Base-by-base conservation (phyloP, 2,888 invertebrate species). In the Hirtodrosophila trivittata region DNA sequence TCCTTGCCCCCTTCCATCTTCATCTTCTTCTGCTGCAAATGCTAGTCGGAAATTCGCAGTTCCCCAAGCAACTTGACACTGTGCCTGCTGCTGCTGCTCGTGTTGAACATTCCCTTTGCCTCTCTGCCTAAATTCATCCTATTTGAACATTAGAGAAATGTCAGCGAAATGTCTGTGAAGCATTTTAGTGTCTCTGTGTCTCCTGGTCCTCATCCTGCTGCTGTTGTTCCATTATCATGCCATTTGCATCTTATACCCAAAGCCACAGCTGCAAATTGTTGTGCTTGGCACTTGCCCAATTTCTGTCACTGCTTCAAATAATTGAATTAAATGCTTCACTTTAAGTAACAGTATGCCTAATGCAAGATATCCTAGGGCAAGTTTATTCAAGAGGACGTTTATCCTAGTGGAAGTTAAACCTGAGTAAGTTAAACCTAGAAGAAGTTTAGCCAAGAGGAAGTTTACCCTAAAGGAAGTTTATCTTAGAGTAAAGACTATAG, bases 121-220 rank as follows among this genome's bases (percentile, higher is more conserved):
- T 38, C 16, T 38, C 39, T 51, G 57, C 45, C 54, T 78, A 71
- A 72, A 47, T 14, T 47, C 49, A 35, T 2, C 43, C 49, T 39
- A 47, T 66, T 64, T 65, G 14, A 57, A 74, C 67, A 54, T 56
- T 67, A 32, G 51, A 32, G 51, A 37, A 66, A 41, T 25, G 28
- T 28, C 74, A 64, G 51, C 46, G n/a, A 26, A 39, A 35, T 32
- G 10, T n/a, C 43, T 43, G 10, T 28, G 5, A 26, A 13, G 26
- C 18, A 21, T 21, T 21, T 21, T 21, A 21, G 18, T 21, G n/a
- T n/a, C n/a, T n/a, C 14, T 28, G 9, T 30, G 14, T n/a, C 9
- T 28, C 9, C 8, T 10, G 21, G 21, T 37, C 14, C 9, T n/a
- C 6, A 2, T 7, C 4, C 3, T 3, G 1, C 10, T 21, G n/a